Base-by-base conservation (phyloP, 2,888 invertebrate species). In the Oxycera nigricornis region DNA sequence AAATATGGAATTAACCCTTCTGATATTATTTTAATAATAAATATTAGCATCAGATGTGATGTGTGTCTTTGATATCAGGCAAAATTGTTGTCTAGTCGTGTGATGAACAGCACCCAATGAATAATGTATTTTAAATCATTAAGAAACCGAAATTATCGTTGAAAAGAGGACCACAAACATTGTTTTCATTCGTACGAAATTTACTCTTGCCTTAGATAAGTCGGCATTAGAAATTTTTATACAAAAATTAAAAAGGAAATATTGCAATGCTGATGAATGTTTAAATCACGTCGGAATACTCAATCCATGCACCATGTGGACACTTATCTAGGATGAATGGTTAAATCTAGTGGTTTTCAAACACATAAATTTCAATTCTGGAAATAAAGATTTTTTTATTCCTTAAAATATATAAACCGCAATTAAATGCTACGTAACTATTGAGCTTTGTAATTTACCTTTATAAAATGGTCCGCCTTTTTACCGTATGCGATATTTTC, bases 101-200 rank as follows among this genome's bases (percentile, higher is more conserved):
- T n/a, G n/a, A n/a, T n/a, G n/a, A n/a, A n/a, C 46, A 46, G 35
- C 22, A 62, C 35, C 35, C 35, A 35, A 39, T 62, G 62, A 62
- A 62, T 62, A 62, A 31, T 62, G 62, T 62, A 28, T 61, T 30
- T 35, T 7, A 17, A 11, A 50, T 59, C 52, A 55, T 55, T 20
- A 22, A 59, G 22, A 59, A 55, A 59, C 28, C 9, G 20, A 62
- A 31, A 35, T 35, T 35, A 35, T 31, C n/a, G n/a, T 62, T 22
- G 7, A 20, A 30, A 59, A 26, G 30, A 20, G 59, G 59, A 59
- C 59, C 59, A 26, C 30, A 30, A 30, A 59, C 28, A 30, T 30
- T 9, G 22, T 59, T 59, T 59, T 46, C 17, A 46, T 46, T 7
- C 6, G 11, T 35, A 46, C 17, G 3, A 55, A 20, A 55, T 55